A percentile compares a stretch with the other conserved stretches of the same genome.
Conservation (phyloP, 1,140 invertebrate species). For the Atta cephalotes region DNA sequence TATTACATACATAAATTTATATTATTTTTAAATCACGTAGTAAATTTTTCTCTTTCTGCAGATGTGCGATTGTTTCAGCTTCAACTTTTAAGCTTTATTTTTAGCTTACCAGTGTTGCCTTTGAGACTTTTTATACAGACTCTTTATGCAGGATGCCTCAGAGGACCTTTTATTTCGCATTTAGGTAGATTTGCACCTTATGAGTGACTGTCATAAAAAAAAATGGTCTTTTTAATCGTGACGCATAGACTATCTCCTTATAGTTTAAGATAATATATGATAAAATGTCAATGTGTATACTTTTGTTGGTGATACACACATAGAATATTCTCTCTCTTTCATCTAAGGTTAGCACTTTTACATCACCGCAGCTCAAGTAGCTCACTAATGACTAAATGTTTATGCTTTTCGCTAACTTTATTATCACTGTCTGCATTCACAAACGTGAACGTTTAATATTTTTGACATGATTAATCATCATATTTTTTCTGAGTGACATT, state of each 20-base stretch:
- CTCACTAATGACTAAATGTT: conserved; percentile 22
- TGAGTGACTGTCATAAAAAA: conserved; percentile 2
- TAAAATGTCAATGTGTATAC: conserved; percentile 8
- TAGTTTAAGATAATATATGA: conserved; percentile 9
- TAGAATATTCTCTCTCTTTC: background rate
- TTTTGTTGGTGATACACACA: background rate
- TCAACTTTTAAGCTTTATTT: background rate
- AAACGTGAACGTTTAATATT: conserved; percentile 3
- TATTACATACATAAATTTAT: background rate
- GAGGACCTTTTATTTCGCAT: background rate
- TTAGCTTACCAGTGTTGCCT: background rate
- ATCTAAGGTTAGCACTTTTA: background rate
- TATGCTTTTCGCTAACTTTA: background rate
- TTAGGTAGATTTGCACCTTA: conserved; percentile 35
- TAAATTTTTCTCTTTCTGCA: background rate
- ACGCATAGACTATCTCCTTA: background rate
- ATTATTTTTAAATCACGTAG: background rate
- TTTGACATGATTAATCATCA: conserved; percentile 18
- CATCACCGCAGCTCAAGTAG: background rate
- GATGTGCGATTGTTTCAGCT: background rate
- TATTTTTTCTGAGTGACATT: background rate
- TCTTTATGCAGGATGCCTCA: too few relatives aligned
- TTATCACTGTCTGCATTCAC: background rate
- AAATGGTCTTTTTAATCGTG: conserved; percentile 23
- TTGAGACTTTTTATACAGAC: background rate